These are phyloP conservation scores for Centropristis striata DNA, from an alignment of 2,113 vertebrate species.

Conservation along the genomic window DNA sequence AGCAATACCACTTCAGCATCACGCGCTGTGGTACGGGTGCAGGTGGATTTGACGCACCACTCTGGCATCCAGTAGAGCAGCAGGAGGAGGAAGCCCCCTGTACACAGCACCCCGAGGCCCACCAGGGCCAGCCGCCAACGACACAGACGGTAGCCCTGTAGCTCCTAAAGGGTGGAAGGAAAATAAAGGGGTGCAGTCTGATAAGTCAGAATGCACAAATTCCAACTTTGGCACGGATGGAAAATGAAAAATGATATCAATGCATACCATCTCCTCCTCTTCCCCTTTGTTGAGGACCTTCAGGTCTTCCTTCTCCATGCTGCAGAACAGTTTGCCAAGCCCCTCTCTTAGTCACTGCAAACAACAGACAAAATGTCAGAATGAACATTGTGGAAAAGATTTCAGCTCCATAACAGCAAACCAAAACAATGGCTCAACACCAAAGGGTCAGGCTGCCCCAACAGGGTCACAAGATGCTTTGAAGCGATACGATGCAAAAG, in stretches of 20 bases:
- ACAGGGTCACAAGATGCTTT: slow-evolving; percentile 9
- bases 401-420: slow-evolving; percentile 1
- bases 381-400: background rate
- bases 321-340: slow-evolving; percentile 76
- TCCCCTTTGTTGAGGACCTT: slow-evolving; percentile 92
- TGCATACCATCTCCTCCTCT: slow-evolving; percentile 96
- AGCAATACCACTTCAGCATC: slow-evolving; percentile 94
- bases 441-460: background rate
- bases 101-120: slow-evolving; percentile 89
- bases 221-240: background rate
- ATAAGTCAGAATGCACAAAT: background rate
- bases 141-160: slow-evolving; percentile 92
- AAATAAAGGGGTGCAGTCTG: background rate
- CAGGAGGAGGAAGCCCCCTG: slow-evolving; percentile 96
- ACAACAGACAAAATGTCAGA: slow-evolving; percentile 24
- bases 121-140: slow-evolving; percentile 93
- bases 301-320: slow-evolving; percentile 95
- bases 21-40: slow-evolving; percentile 86
- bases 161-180: slow-evolving; percentile 84
- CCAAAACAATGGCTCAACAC: background rate
- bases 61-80: slow-evolving; percentile 99
- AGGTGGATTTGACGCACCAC: slow-evolving; percentile 96
- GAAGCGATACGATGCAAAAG: background rate
- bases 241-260: background rate
- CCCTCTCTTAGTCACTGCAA: slow-evolving; percentile 74